Base-by-base conservation (phyloP, 1,140 invertebrate genomes). In the Brachionus rubens region DNA sequence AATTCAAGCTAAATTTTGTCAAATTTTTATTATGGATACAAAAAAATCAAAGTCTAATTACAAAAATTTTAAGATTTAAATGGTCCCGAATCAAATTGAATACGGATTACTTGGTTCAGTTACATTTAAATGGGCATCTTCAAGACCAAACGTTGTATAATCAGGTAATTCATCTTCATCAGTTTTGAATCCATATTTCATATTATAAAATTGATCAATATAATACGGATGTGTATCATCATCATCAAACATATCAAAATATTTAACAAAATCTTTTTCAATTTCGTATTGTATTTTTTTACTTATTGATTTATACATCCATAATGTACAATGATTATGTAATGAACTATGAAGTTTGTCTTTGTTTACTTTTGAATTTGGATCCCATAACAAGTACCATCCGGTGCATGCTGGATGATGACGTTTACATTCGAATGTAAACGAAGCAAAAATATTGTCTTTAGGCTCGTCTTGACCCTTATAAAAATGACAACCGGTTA, bases 161-260 rank as follows among this genome's bases (percentile, higher is more conserved):
- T 72, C 68, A 19, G 68, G 46, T 36, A 72, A 3, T 54, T 72
- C 68, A 24, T 72, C 68, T 54, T 72, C 68, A 21, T 72, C 48
- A 14, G 48, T 33, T 33, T 54, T 54, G 30, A 72, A 72, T 1
- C 68, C 68, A 54, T 72, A 72, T 33, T 9, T 72, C 24, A 72
- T 9, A 26, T 54, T 72, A 21, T 72, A 72, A 54, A 40, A 48
- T 6, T 36, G 30, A 54, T 72, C 68, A 48, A 72, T 72, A 41
- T 36, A 72, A 50, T 72, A 72, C 3, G 68, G 68, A 72, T 72
- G 68, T 40, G 68, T 72, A 54, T 72, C 68, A 24, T 72, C 68
- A 41, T 72, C 68, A 41, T 72, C 68, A n/a, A 50, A 48, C 68
- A 72, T 50, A 14, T 72, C 28, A 48, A 72, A 72, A 48, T 72